phyloP scores from a whole-genome alignment of 2,113 vertebrate species.

The Salvelinus namaycush region DNA sequence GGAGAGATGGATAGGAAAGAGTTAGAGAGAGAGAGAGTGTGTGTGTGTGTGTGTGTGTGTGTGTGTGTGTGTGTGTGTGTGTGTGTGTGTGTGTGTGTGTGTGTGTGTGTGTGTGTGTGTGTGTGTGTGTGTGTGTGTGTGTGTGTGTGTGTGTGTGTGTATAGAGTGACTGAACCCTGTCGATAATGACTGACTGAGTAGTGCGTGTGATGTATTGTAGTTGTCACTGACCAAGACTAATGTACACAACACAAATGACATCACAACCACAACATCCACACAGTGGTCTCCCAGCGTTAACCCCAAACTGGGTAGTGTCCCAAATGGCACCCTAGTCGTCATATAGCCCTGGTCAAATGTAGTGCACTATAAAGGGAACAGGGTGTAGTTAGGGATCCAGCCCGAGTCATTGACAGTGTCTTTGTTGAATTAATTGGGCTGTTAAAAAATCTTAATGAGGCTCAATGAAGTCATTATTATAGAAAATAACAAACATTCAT shows the following conservation, averaged over 20 bases:
- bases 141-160: neutral
- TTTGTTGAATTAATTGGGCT: conserved; percentile 40
- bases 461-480: conserved; percentile 43
- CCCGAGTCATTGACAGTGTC: conserved; percentile 4
- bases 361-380: too few species aligned
- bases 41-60: too few species aligned
- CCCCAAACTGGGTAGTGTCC: neutral
- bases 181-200: conserved; percentile 6
- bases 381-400: too few species aligned
- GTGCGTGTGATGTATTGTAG: neutral
- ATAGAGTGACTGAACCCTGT: neutral
- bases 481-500: conserved; percentile 50
- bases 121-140: neutral
- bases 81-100: too few species aligned
- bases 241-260: conserved; percentile 4
- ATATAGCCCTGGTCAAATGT: too few species aligned
- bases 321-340: too few species aligned
- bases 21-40: too few species aligned
- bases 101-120: too few species aligned
- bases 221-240: neutral
- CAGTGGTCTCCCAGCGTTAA: neutral
- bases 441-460: conserved; percentile 25
- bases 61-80: too few species aligned
- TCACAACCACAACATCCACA: neutral
- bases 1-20: too few species aligned